phyloP scores from a whole-genome alignment of 2,797 vertebrate species.

The Meriones psammophilus region DNA sequence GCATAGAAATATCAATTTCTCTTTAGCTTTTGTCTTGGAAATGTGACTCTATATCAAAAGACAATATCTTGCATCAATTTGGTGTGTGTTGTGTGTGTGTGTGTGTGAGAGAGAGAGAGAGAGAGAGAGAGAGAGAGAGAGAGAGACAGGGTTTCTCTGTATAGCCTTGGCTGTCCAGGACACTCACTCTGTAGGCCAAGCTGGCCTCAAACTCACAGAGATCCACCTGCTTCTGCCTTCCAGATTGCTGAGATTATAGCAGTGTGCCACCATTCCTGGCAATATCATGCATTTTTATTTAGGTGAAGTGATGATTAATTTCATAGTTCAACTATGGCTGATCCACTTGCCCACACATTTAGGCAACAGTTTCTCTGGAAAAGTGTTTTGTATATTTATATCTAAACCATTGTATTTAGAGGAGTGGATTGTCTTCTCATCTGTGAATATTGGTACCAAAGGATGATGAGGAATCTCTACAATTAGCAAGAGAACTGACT shows the following conservation, averaged over 20 bases:
- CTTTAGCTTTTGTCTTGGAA: background rate
- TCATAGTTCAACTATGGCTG: background rate
- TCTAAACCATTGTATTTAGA: background rate
- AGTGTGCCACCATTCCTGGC: no score
- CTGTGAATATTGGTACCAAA: background rate
- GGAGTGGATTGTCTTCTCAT: background rate
- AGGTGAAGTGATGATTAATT: background rate
- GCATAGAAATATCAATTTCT: background rate
- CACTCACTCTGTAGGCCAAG: no score
- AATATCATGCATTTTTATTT: background rate
- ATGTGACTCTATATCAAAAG: background rate
- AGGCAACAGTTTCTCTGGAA: background rate
- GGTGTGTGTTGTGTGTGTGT: no score
- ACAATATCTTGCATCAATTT: background rate
- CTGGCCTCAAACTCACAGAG: no score
- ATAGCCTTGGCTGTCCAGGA: no score
- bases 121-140: no score
- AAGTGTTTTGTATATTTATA: background rate
- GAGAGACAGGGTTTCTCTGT: no score
- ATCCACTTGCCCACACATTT: background rate
- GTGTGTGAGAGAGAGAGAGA: no score
- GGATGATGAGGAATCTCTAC: background rate
- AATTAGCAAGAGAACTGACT: background rate
- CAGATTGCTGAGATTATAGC: no score
- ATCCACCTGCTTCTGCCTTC: no score